Evolutionary conservation across 2,113 vertebrate genomes (phyloP).

Genomic region (Thymallus thymallus): DNA sequence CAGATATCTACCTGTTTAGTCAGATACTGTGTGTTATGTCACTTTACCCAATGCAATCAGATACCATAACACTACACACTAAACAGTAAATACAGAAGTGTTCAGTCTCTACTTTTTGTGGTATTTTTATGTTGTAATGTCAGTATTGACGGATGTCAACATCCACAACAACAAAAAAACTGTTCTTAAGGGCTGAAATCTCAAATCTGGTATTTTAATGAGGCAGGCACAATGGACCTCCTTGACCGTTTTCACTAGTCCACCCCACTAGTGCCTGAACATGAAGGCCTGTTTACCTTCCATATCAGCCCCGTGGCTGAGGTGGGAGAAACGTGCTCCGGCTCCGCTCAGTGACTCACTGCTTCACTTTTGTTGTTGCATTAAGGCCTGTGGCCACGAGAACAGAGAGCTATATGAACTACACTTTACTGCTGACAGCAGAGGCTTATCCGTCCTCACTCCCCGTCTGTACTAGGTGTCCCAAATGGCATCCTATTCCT

Average conservation of each 20-base stretch:
- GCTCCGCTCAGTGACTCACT: slow-evolving; percentile 26
- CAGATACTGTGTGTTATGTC: neutral
- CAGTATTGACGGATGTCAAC: slow-evolving; percentile 19
- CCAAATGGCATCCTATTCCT: neutral
- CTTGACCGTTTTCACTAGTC: slow-evolving; percentile 31
- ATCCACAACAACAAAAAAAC: slow-evolving; percentile 39
- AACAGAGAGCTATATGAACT: slow-evolving; percentile 41
- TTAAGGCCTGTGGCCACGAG: slow-evolving; percentile 52
- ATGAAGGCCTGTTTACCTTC: slow-evolving; percentile 40
- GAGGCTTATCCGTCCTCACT: slow-evolving; percentile 57
- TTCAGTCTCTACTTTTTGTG: too few species aligned
- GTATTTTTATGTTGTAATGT: neutral
- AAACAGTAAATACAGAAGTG: too few species aligned
- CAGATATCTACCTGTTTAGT: neutral
- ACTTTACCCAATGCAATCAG: neutral
- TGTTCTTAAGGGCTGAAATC: slow-evolving; percentile 22
- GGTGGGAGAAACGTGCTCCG: neutral
- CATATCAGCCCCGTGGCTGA: slow-evolving; percentile 40
- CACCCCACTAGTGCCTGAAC: slow-evolving; percentile 1
- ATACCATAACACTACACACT: neutral
- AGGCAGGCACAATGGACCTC: slow-evolving; percentile 1
- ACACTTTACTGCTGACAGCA: slow-evolving; percentile 63
- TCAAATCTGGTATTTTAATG: neutral
- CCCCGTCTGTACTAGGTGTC: slow-evolving; percentile 45
- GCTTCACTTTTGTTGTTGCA: slow-evolving; percentile 32